Evolutionary conservation across 1,140 invertebrate species (phyloP).

Genomic region (Stenopsyche tienmushanensis): DNA sequence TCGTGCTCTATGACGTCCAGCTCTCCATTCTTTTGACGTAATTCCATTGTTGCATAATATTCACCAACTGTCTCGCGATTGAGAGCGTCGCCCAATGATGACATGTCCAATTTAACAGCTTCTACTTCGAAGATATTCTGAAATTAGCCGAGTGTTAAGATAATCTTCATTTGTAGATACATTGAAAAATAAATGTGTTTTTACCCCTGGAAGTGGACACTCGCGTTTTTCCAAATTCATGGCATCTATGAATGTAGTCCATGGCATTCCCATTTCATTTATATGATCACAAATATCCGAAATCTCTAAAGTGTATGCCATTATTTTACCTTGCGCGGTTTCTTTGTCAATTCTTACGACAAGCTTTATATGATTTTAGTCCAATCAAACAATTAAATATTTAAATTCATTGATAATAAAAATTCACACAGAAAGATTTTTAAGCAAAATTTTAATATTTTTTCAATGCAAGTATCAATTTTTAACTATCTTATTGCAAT

Average conservation of each 20-base stretch:
- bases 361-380: conserved; percentile 40
- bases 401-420: neutral
- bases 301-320: conserved; percentile 42
- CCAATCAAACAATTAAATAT: neutral
- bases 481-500: no score
- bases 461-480: no score
- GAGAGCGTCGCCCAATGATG: conserved; percentile 16
- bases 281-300: conserved; percentile 45
- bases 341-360: conserved; percentile 46
- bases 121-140: conserved; percentile 27
- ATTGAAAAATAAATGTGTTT: neutral
- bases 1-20: conserved; percentile 33
- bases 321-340: conserved; percentile 44
- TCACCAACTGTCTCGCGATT: conserved; percentile 39
- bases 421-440: neutral
- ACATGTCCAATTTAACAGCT: conserved; percentile 30
- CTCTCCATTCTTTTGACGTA: conserved; percentile 25
- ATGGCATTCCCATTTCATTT: conserved; percentile 45
- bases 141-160: conserved; percentile 21
- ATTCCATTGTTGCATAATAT: conserved; percentile 21
- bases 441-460: no score
- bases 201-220: conserved; percentile 47
- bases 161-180: neutral
- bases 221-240: conserved; percentile 41
- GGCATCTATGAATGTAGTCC: conserved; percentile 43